phyloP scores from a whole-genome alignment of 2,113 vertebrate genomes.

The Grus americana region DNA sequence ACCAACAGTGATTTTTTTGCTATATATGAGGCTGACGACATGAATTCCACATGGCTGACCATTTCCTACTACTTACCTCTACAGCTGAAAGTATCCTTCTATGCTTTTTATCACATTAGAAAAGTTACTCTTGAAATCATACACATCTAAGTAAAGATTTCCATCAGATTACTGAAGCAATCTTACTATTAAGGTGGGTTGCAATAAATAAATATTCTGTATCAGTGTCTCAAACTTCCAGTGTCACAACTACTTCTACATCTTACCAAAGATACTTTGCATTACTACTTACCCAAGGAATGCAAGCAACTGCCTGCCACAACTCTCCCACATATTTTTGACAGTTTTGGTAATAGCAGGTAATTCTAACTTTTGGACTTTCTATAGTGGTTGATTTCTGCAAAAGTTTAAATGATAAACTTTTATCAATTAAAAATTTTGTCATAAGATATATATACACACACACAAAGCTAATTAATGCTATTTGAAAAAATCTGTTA shows the following conservation, averaged over 20 bases:
- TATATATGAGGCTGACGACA: background rate
- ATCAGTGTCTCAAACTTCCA: background rate
- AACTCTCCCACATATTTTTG: background rate
- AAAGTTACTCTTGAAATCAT: background rate
- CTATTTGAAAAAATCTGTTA: background rate
- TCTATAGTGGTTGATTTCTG: background rate
- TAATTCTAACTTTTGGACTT: background rate
- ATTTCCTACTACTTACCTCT: background rate
- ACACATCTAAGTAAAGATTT: background rate
- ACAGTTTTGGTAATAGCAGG: background rate
- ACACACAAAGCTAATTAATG: background rate
- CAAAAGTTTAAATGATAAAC: background rate
- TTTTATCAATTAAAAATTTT: background rate
- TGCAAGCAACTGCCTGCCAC: background rate
- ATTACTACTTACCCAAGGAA: background rate
- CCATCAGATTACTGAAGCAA: background rate
- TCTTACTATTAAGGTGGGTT: background rate
- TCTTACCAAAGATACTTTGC: background rate
- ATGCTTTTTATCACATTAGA: background rate
- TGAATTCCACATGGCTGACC: background rate
- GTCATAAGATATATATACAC: background rate
- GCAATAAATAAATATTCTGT: background rate
- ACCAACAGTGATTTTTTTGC: background rate
- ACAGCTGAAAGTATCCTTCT: background rate
- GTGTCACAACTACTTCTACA: background rate